These are phyloP conservation scores for Neoniphon sammara DNA, from an alignment of 2,797 vertebrate species.

Conservation along the genomic window DNA sequence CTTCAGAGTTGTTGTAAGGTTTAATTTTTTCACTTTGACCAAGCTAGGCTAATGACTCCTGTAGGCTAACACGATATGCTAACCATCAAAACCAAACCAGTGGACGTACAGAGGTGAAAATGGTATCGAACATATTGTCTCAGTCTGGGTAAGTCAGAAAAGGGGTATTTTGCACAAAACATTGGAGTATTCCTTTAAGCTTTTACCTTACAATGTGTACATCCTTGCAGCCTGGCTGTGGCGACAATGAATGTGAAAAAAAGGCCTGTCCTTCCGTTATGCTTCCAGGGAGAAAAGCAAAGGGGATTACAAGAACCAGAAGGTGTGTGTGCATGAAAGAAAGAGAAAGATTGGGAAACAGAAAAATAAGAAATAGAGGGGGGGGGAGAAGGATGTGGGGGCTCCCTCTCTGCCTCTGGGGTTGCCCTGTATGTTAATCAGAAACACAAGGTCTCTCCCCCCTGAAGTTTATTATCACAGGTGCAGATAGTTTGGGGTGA, in stretches of 20 bases:
- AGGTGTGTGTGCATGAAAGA: constrained; percentile 6
- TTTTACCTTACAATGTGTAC: constrained; percentile 13
- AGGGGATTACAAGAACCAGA: constrained; percentile 54
- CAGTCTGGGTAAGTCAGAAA: too few relatives aligned
- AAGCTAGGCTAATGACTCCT: too few relatives aligned
- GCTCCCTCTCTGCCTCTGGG: constrained; percentile 52
- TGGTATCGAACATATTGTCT: too few relatives aligned
- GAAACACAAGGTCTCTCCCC: constrained; percentile 63
- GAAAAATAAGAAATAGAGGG: constrained; percentile 31
- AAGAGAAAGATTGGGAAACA: neutral
- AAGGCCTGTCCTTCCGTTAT: neutral
- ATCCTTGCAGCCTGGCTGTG: constrained; percentile 11
- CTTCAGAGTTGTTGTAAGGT: too few relatives aligned
- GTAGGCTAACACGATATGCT: too few relatives aligned
- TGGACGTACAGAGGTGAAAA: too few relatives aligned
- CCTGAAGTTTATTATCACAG: constrained; percentile 76
- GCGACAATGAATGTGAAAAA: constrained; percentile 5
- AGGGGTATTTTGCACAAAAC: too few relatives aligned
- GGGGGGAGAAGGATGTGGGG: constrained; percentile 38
- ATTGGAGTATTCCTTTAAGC: too few relatives aligned
- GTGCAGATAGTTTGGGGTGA: constrained; percentile 79
- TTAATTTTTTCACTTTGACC: too few relatives aligned
- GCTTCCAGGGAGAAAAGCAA: constrained; percentile 22
- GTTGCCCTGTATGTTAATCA: constrained; percentile 70
- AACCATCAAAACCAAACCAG: too few relatives aligned